Conservation (phyloP, 2,888 invertebrate species). For the Atherix ibis region DNA sequence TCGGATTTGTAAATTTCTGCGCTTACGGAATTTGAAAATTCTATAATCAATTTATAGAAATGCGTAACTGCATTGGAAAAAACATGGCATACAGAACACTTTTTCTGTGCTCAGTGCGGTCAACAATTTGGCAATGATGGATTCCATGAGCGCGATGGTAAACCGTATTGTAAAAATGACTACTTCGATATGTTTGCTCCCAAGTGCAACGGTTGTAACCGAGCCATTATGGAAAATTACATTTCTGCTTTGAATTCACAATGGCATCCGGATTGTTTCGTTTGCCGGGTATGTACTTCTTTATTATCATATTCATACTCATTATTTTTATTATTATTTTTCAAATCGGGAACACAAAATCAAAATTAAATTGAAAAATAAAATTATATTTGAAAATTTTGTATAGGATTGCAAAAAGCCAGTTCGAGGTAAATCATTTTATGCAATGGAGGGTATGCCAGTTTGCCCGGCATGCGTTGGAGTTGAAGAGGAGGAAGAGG, state of each 20-base stretch:
- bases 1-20: too few relatives aligned
- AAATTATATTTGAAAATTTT: conserved; percentile 2
- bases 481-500: conserved; percentile 64
- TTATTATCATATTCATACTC: not conserved
- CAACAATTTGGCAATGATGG: conserved; percentile 95
- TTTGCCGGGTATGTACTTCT: conserved; percentile 75
- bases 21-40: too few relatives aligned
- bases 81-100: conserved; percentile 98
- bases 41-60: conserved; percentile 56
- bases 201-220: conserved; percentile 90
- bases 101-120: conserved; percentile 95
- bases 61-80: conserved; percentile 95
- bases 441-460: conserved; percentile 92
- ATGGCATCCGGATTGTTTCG: conserved; percentile 98
- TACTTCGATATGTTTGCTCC: conserved; percentile 98
- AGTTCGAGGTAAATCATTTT: conserved; percentile 90
- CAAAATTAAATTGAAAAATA: not conserved
- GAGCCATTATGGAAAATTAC: conserved; percentile 95
- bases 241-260: conserved; percentile 94
- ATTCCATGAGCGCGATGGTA: conserved; percentile 91
- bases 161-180: conserved; percentile 90
- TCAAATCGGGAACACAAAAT: too few relatives aligned
- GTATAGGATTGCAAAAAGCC: conserved; percentile 86
- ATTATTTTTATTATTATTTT: too few relatives aligned
- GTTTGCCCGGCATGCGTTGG: conserved; percentile 90